A percentile compares a stretch with the other conserved stretches of the same genome.
Conservation (phyloP, 1,140 invertebrate species). For the Ceratosolen solmsi region DNA sequence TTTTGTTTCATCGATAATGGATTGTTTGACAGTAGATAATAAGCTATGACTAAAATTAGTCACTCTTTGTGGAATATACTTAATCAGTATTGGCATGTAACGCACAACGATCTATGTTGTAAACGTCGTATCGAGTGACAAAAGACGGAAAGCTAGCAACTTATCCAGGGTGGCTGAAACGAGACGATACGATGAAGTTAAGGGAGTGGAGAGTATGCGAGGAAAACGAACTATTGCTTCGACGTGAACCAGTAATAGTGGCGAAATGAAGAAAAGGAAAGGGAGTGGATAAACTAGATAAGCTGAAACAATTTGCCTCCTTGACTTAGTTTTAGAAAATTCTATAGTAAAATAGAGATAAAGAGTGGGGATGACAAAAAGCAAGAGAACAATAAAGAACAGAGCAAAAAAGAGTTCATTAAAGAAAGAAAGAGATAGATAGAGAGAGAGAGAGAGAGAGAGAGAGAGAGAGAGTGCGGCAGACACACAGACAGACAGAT, state of each 20-base stretch:
- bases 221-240: constrained; percentile 37
- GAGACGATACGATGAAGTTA: constrained; percentile 22
- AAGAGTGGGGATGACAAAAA: neutral
- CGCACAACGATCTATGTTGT: constrained; percentile 43
- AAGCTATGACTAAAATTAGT: too few relatives aligned
- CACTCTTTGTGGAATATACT: too few relatives aligned
- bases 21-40: too few relatives aligned
- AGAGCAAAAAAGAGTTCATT: neutral
- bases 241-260: neutral
- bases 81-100: constrained; percentile 47
- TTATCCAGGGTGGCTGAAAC: constrained; percentile 40
- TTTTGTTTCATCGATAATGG: too few relatives aligned
- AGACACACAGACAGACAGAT: too few relatives aligned
- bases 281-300: constrained; percentile 48
- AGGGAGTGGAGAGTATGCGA: constrained; percentile 3
- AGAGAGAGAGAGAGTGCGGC: constrained; percentile 30
- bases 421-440: too few relatives aligned
- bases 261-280: constrained; percentile 26
- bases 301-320: constrained; percentile 37
- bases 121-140: constrained; percentile 36
- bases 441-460: constrained; percentile 14
- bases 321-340: constrained; percentile 50
- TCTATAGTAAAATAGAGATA: neutral
- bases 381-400: constrained; percentile 17
- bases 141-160: constrained; percentile 44